These are phyloP conservation scores for Schizothorax lantsangensis DNA, from an alignment of 2,797 vertebrate species.

Conservation along the genomic window DNA sequence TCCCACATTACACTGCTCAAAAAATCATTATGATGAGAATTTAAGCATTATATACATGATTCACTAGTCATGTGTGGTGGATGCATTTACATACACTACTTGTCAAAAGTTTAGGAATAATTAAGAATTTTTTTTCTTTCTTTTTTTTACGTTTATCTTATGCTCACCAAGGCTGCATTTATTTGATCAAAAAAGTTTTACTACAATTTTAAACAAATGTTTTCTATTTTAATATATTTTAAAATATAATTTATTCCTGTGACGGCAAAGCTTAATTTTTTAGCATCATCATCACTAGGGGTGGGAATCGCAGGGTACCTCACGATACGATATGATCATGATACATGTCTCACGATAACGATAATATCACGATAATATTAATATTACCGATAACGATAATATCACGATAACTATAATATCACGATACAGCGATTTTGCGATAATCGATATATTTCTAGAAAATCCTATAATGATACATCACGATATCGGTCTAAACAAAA, in stretches of 20 bases:
- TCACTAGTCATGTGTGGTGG: conserved; percentile 1
- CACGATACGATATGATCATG: no score
- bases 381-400: no score
- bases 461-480: no score
- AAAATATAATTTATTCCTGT: neutral
- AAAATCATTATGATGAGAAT: neutral
- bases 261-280: neutral
- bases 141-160: neutral
- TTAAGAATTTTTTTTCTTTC: neutral
- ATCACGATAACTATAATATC: no score
- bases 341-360: no score
- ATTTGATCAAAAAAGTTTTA: neutral
- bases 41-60: neutral
- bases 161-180: neutral
- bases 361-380: no score
- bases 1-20: neutral
- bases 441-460: no score
- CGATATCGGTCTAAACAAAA: no score
- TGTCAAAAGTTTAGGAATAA: neutral
- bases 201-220: no score
- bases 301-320: no score
- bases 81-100: neutral
- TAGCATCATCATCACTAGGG: no score
- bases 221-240: neutral
- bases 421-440: no score